phyloP scores from a whole-genome alignment of 2,888 invertebrate genomes.

The Caenorhabditis imperialis region DNA sequence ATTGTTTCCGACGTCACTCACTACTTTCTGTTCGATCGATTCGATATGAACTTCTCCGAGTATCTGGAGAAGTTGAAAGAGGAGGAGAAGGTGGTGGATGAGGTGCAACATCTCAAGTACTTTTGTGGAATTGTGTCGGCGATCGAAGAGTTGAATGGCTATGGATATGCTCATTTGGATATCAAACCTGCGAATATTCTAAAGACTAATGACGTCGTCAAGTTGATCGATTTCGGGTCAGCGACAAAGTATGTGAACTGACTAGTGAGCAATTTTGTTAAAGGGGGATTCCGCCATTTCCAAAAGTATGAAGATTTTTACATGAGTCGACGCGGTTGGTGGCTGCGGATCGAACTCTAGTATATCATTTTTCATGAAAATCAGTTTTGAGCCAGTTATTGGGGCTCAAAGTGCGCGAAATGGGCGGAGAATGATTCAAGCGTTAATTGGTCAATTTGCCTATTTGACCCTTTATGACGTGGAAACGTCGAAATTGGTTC shows the following conservation, averaged over 20 bases:
- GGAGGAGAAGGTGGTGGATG: constrained; percentile 2
- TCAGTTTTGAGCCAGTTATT: too few relatives aligned
- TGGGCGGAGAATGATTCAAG: too few relatives aligned
- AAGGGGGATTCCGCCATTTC: too few relatives aligned
- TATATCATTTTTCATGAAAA: too few relatives aligned
- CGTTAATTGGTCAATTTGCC: too few relatives aligned
- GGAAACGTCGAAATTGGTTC: constrained; percentile 53
- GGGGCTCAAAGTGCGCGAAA: too few relatives aligned
- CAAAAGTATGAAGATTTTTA: too few relatives aligned
- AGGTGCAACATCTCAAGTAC: constrained; percentile 16
- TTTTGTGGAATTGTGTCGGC: constrained; percentile 61
- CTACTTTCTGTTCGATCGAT: constrained; percentile 51
- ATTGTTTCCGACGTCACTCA: constrained; percentile 20
- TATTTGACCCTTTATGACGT: too few relatives aligned
- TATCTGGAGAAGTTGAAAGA: constrained; percentile 19
- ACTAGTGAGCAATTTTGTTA: too few relatives aligned
- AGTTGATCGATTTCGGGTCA: constrained; percentile 87
- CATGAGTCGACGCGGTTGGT: too few relatives aligned
- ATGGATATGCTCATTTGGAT: constrained; percentile 82
- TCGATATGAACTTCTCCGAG: constrained; percentile 19
- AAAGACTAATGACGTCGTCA: constrained; percentile 83
- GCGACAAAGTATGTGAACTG: constrained; percentile 24
- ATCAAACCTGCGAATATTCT: constrained; percentile 90
- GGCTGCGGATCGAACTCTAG: too few relatives aligned
- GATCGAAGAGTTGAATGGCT: constrained; percentile 61